Conservation (phyloP, 1,140 invertebrate genomes). For the Bombus haemorrhoidalis region DNA sequence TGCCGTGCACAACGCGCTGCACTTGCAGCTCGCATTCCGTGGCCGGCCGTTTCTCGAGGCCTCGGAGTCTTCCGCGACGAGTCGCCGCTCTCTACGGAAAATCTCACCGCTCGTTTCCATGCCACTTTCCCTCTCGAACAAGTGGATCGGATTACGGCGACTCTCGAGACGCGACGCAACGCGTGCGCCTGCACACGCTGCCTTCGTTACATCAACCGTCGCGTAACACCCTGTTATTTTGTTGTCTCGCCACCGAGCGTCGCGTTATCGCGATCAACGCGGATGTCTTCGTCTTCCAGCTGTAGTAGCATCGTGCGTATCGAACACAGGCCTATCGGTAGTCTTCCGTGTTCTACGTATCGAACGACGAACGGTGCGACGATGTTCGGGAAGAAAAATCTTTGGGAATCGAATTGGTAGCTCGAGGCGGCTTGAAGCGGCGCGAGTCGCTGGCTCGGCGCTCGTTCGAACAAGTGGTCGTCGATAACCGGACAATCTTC, state of each 20-base stretch:
- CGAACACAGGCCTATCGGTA: too few species aligned
- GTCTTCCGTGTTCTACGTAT: background rate
- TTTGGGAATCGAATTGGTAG: background rate
- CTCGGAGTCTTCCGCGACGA: too few species aligned
- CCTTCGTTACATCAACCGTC: background rate
- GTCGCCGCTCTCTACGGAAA: constrained; percentile 15
- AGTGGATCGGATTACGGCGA: background rate
- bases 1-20: background rate
- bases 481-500: constrained; percentile 46
- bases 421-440: too few species aligned
- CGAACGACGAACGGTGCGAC: background rate
- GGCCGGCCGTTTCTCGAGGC: background rate
- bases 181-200: background rate
- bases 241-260: too few species aligned
- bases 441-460: background rate
- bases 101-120: constrained; percentile 3
- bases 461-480: constrained; percentile 42
- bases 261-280: too few species aligned
- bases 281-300: too few species aligned
- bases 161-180: background rate
- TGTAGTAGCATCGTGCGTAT: too few species aligned
- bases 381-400: background rate
- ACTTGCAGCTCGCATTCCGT: constrained; percentile 52
- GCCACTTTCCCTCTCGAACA: constrained; percentile 36
- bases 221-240: background rate